Base-by-base conservation (phyloP, 2,113 vertebrate species). In the Eudyptes chrysolophus region DNA sequence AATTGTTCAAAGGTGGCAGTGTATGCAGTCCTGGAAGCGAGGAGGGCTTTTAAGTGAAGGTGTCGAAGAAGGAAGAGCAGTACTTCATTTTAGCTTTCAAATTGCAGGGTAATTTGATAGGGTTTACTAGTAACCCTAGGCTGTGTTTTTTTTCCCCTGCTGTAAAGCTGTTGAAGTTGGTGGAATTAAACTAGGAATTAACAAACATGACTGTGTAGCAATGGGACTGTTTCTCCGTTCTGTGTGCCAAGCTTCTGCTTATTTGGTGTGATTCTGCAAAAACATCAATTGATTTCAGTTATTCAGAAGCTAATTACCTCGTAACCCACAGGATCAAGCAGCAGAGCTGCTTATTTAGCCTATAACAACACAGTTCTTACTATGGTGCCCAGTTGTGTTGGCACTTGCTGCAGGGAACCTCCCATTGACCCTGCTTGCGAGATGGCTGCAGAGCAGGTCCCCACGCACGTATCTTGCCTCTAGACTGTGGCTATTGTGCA, bases 271-370 rank as follows among this genome's bases (percentile, higher is more conserved):
- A 81, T 83, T 88, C 71, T 90, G 81, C 79, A 87, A 82, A 95
- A 95, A 54, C 74, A 89, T 87, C 89, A 58, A 90, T 62, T 96
- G 95, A 93, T 97, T 92, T 94, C 44, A 58, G 78, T 95, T 93
- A 84, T 92, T 95, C 72, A 75, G 85, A 32, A 85, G 87, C 89
- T 95, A 90, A 97, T 95, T 97, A 86, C 66, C 61, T 87, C 7
- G 6, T 95, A 94, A 87, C 89, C 82, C 71, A 66, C 79, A 71
- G 84, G 81, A 88, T 92, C 70, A 69, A 87, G 88, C 60, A 74
- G 77, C 85, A 90, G 78, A 95, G 84, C 51, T 70, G 64, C 78
- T 93, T 89, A 42, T 96, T 92, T 88, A 82, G 65, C 18, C 57
- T 87, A 0, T 36, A 94, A 87, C 81, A 96, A 49, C 30, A 34